A percentile compares a stretch with the other conserved stretches of the same genome.
Evolutionary conservation across 2,888 invertebrate species (phyloP).

Genomic region (Diaphora mendica): DNA sequence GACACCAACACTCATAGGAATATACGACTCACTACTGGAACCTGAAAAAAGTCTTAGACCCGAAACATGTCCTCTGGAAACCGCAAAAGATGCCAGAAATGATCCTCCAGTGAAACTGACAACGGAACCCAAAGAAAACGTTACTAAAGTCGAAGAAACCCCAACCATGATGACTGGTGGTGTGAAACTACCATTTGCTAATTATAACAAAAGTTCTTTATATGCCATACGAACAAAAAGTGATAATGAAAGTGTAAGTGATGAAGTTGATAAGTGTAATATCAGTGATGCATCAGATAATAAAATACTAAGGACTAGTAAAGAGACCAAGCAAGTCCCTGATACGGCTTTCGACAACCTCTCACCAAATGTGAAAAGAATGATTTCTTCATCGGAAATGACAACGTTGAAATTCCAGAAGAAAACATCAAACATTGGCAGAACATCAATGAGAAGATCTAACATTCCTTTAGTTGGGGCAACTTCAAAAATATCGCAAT

Average conservation of each 20-base stretch:
- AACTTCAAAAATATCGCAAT: slow-evolving; percentile 83
- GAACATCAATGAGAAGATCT: slow-evolving; percentile 75
- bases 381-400: slow-evolving; percentile 84
- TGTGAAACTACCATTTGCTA: slow-evolving; percentile 77
- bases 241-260: slow-evolving; percentile 75
- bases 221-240: slow-evolving; percentile 78
- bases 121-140: slow-evolving; percentile 56
- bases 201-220: slow-evolving; percentile 78
- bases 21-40: slow-evolving; percentile 93
- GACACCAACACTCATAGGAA: slow-evolving; percentile 93
- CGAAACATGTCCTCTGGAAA: slow-evolving; percentile 69
- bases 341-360: slow-evolving; percentile 83
- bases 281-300: slow-evolving; percentile 67
- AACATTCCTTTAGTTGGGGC: slow-evolving; percentile 83
- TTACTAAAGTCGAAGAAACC: slow-evolving; percentile 51
- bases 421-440: slow-evolving; percentile 67
- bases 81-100: slow-evolving; percentile 83
- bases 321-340: slow-evolving; percentile 65
- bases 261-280: slow-evolving; percentile 64
- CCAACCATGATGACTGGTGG: slow-evolving; percentile 74
- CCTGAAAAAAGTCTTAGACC: slow-evolving; percentile 74
- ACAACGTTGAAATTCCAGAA: slow-evolving; percentile 79
- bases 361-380: slow-evolving; percentile 88
- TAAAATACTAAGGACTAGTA: slow-evolving; percentile 73
- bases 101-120: slow-evolving; percentile 73